Evolutionary conservation across 2,113 vertebrate genomes (phyloP).

Genomic region (Pithys albifrons): DNA sequence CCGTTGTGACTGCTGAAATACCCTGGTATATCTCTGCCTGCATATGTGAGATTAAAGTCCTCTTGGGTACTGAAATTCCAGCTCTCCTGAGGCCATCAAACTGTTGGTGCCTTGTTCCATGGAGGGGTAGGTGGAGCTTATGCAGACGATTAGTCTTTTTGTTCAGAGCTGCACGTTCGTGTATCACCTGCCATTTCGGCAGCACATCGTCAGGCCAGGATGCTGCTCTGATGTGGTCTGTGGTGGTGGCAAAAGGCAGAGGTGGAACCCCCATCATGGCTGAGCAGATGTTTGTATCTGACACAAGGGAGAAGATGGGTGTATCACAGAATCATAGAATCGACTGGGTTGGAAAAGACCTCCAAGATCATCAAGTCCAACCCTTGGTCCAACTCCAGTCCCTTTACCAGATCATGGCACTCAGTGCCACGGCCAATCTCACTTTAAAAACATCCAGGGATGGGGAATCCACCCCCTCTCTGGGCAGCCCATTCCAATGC

Average conservation of each 20-base stretch:
- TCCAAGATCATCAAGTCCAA: too few species aligned
- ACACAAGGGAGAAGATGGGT: not conserved
- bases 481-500: too few species aligned
- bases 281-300: not conserved
- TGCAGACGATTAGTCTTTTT: not conserved
- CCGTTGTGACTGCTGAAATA: not conserved
- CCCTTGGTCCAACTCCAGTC: too few species aligned
- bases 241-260: not conserved
- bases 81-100: not conserved
- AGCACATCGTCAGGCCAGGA: not conserved
- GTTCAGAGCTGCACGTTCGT: not conserved
- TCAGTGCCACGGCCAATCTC: too few species aligned
- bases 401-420: too few species aligned
- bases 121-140: not conserved
- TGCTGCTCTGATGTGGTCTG: not conserved
- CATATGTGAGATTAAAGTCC: not conserved
- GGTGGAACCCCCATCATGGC: not conserved
- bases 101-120: not conserved
- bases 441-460: too few species aligned
- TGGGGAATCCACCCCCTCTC: too few species aligned
- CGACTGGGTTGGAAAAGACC: too few species aligned
- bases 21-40: not conserved
- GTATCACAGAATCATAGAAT: not conserved
- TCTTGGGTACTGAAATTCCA: not conserved
- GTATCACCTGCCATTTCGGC: not conserved